Conservation (phyloP, 2,888 invertebrate species). For the Erpobdella octoculata region DNA sequence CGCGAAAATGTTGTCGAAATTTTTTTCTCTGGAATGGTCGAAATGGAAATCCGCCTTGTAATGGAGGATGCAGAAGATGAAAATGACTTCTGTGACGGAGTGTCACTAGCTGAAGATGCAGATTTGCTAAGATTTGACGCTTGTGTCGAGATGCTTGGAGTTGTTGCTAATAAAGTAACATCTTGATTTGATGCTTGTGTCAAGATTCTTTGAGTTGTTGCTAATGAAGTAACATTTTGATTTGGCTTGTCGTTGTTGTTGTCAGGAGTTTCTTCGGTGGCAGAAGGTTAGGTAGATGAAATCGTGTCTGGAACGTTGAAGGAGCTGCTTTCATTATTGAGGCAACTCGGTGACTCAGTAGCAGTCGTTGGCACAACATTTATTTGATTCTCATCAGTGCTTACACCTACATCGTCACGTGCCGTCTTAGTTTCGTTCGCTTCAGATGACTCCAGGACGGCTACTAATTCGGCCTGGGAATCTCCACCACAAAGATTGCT, state of each 20-base stretch:
- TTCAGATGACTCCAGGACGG: no score
- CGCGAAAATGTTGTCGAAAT: neutral
- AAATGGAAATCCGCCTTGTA: neutral
- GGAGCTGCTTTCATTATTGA: no score
- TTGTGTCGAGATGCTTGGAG: no score
- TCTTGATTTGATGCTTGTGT: no score
- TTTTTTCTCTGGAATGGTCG: neutral
- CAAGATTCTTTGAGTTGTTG: neutral
- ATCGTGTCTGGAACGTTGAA: neutral
- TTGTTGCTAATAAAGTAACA: neutral
- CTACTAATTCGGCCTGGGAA: no score
- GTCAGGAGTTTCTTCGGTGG: neutral
- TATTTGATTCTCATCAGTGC: no score
- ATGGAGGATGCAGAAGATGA: neutral
- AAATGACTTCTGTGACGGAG: neutral
- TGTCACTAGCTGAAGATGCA: neutral
- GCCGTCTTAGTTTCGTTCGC: no score
- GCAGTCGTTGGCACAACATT: no score
- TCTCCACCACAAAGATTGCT: no score
- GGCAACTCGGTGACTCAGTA: no score
- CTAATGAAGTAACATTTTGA: neutral
- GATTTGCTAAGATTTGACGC: neutral
- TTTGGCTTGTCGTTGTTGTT: neutral
- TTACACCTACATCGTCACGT: no score
- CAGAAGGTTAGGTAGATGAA: neutral